A percentile compares a stretch with the other conserved stretches of the same genome.
phyloP scores from a whole-genome alignment of 2,888 invertebrate genomes.

The Endotricha flammealis region DNA sequence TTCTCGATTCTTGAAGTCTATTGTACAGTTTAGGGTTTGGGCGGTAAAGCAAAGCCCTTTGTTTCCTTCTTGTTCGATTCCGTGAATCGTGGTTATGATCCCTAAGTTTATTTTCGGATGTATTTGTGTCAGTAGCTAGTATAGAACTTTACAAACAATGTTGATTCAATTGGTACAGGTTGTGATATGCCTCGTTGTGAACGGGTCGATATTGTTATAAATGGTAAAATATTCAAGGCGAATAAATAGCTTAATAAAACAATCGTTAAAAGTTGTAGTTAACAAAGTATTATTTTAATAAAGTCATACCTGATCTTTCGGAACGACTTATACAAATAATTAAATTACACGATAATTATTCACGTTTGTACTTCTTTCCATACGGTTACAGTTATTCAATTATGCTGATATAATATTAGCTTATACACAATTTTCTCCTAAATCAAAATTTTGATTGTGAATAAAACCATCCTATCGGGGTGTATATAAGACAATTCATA shows the following conservation, averaged over 20 bases:
- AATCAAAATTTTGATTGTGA: constrained; percentile 42
- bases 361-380: constrained; percentile 66
- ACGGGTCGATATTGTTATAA: constrained; percentile 78
- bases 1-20: constrained; percentile 69
- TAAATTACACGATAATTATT: constrained; percentile 52
- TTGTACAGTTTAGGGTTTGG: constrained; percentile 73
- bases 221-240: constrained; percentile 75
- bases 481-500: constrained; percentile 18
- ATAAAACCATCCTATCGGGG: constrained; percentile 35
- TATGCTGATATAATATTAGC: constrained; percentile 55
- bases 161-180: constrained; percentile 78
- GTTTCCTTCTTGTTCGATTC: constrained; percentile 75
- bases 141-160: constrained; percentile 78
- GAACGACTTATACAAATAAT: constrained; percentile 70
- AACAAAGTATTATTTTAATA: constrained; percentile 72
- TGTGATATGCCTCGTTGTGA: constrained; percentile 78
- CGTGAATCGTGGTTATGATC: constrained; percentile 74
- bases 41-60: constrained; percentile 64
- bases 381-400: constrained; percentile 51
- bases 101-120: constrained; percentile 74
- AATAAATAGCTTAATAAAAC: constrained; percentile 68
- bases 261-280: constrained; percentile 75
- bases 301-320: constrained; percentile 68
- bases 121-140: constrained; percentile 76
- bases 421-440: constrained; percentile 44